Percentiles rank a stretch among this genome's conserved stretches.
Conservation (phyloP, 2,113 vertebrate species). For the Colinus virginianus region DNA sequence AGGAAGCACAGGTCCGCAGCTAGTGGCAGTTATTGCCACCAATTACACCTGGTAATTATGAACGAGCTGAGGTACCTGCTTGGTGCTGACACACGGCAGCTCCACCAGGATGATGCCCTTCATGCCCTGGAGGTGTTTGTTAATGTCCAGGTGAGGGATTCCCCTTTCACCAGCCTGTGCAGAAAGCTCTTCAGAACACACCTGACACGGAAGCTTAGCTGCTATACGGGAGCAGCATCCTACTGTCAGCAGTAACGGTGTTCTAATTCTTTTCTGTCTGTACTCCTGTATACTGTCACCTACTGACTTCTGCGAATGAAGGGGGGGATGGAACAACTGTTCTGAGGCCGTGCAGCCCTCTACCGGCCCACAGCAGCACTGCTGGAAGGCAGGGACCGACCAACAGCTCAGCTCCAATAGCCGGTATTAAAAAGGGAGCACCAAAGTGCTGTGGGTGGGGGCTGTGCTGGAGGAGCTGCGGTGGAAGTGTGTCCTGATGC, state of each 20-base stretch:
- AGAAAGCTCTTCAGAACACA: not conserved
- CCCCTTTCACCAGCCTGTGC: not conserved
- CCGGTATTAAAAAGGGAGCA: not conserved
- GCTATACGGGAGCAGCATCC: rapidly evolving
- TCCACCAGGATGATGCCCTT: not conserved
- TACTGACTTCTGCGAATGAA: not conserved
- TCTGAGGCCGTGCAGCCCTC: not conserved
- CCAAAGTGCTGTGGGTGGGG: not conserved
- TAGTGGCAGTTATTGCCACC: not conserved
- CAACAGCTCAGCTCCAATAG: too few species aligned
- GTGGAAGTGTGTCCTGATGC: not conserved
- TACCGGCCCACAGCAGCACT: rapidly evolving
- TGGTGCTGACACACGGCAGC: not conserved
- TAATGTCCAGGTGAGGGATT: too few species aligned
- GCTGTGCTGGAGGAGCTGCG: rapidly evolving
- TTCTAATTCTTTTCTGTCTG: rapidly evolving
- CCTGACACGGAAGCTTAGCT: not conserved
- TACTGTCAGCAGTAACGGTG: not conserved
- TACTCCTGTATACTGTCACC: too few species aligned
- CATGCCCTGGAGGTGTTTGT: not conserved
- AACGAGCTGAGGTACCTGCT: not conserved
- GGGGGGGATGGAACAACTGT: not conserved
- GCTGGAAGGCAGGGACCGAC: not conserved
- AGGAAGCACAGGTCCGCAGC: not conserved
- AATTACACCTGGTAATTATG: not conserved